Percentiles rank a stretch among this genome's conserved stretches.
Conservation (phyloP, 2,113 vertebrate genomes). For the Hyla sarda region DNA sequence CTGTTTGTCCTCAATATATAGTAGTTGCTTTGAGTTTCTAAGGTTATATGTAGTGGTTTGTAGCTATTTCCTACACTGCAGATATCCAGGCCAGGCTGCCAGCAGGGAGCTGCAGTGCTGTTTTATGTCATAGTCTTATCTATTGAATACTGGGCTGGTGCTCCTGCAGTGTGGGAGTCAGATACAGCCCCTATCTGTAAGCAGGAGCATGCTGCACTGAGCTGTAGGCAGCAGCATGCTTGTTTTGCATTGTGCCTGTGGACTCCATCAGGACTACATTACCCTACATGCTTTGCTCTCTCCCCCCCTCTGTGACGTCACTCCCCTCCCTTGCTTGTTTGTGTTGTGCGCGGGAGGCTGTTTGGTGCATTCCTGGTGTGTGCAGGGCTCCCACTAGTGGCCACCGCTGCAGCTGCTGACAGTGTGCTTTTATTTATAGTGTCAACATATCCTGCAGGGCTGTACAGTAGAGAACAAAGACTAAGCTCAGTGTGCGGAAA, state of each 20-base stretch:
- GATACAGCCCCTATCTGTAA: background rate
- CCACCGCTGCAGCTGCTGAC: background rate
- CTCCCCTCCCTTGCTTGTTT: slow-evolving; percentile 55
- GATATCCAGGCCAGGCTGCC: background rate
- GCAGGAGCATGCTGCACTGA: slow-evolving; percentile 32
- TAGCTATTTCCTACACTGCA: background rate
- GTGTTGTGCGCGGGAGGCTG: slow-evolving; percentile 52
- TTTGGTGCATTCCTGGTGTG: background rate
- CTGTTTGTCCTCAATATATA: too few relatives aligned
- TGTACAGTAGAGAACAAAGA: slow-evolving; percentile 38
- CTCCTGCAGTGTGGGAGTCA: background rate
- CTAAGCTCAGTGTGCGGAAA: background rate
- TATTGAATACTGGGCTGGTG: background rate
- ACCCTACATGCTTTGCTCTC: slow-evolving; percentile 32
- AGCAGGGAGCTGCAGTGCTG: background rate
- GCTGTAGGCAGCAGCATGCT: slow-evolving; percentile 21
- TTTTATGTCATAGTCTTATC: background rate
- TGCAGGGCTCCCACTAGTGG: slow-evolving; percentile 31
- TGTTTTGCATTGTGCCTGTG: slow-evolving; percentile 52
- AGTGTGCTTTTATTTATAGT: slow-evolving; percentile 33
- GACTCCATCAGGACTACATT: slow-evolving; percentile 20
- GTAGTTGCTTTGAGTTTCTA: background rate
- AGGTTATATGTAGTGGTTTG: background rate
- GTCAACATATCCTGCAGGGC: slow-evolving; percentile 31
- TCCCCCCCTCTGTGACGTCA: background rate